Evolutionary conservation across 2,797 vertebrate species (phyloP).

Genomic region (Anabacerthia variegaticeps): DNA sequence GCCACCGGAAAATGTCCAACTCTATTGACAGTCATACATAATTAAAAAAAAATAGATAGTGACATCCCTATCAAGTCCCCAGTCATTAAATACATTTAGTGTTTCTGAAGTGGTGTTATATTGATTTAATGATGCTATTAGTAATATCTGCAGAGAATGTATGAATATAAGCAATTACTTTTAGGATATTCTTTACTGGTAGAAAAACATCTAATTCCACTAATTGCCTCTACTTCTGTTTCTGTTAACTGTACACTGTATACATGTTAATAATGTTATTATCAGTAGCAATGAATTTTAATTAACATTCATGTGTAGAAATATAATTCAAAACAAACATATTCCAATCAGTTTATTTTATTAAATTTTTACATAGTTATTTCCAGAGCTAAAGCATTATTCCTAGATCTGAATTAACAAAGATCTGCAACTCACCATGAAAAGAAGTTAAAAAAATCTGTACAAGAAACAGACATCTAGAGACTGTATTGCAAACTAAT

Average conservation of each 20-base stretch:
- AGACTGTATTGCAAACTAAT: background rate
- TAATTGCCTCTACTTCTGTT: conserved; percentile 68
- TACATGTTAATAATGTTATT: conserved; percentile 70
- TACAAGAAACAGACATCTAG: background rate
- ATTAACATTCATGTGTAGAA: conserved; percentile 62
- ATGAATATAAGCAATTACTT: conserved; percentile 61
- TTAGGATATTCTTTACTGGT: conserved; percentile 15
- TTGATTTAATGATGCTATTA: conserved; percentile 70
- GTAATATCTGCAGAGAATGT: conserved; percentile 51
- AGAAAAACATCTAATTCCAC: conserved; percentile 60
- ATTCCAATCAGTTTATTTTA: conserved; percentile 42
- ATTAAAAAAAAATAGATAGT: background rate
- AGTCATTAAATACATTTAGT: conserved; percentile 37
- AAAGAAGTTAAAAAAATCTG: background rate
- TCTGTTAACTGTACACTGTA: conserved; percentile 53
- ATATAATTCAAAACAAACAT: conserved; percentile 50
- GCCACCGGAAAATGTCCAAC: background rate
- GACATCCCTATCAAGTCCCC: background rate
- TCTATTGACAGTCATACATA: background rate
- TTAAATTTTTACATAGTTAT: background rate
- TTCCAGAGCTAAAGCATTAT: background rate
- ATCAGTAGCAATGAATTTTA: conserved; percentile 57
- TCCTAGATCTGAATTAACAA: background rate
- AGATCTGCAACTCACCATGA: background rate
- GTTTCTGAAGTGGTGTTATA: conserved; percentile 30